A percentile compares a stretch with the other conserved stretches of the same genome.
These are phyloP conservation scores for Nowickia ferox DNA, from an alignment of 2,888 invertebrate genomes.

Conservation along the genomic window DNA sequence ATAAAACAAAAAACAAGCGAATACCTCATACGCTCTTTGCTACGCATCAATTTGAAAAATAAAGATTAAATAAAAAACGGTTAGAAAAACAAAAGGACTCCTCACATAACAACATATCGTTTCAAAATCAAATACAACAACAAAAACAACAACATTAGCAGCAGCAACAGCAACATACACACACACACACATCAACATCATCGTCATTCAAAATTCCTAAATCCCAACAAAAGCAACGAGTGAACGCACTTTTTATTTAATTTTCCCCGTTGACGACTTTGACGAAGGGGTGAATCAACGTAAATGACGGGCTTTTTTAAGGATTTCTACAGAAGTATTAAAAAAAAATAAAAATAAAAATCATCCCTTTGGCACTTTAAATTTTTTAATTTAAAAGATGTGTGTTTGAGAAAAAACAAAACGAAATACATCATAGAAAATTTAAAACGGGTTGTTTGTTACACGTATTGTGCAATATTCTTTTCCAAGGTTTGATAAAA, in stretches of 20 bases:
- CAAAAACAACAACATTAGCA: background rate
- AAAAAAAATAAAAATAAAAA: constrained; percentile 63
- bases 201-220: constrained; percentile 57
- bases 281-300: constrained; percentile 71
- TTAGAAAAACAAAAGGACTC: constrained; percentile 59
- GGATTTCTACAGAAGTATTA: constrained; percentile 63
- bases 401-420: constrained; percentile 31
- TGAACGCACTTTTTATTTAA: constrained; percentile 65
- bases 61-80: constrained; percentile 62
- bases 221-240: constrained; percentile 54
- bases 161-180: constrained; percentile 13
- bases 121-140: constrained; percentile 49
- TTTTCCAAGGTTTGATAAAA: constrained; percentile 10
- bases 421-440: constrained; percentile 2
- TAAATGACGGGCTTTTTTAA: constrained; percentile 71
- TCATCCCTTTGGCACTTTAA: constrained; percentile 74
- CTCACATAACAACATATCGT: constrained; percentile 49
- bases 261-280: constrained; percentile 68
- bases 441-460: constrained; percentile 72
- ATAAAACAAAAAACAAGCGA: constrained; percentile 19
- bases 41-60: constrained; percentile 70
- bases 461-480: constrained; percentile 73
- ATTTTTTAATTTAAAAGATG: constrained; percentile 55
- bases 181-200: constrained; percentile 19
- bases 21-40: constrained; percentile 58